Percentiles rank a stretch among this genome's conserved stretches.
These are phyloP conservation scores for Saccostrea echinata DNA, from an alignment of 1,140 invertebrate genomes.

Conservation along the genomic window DNA sequence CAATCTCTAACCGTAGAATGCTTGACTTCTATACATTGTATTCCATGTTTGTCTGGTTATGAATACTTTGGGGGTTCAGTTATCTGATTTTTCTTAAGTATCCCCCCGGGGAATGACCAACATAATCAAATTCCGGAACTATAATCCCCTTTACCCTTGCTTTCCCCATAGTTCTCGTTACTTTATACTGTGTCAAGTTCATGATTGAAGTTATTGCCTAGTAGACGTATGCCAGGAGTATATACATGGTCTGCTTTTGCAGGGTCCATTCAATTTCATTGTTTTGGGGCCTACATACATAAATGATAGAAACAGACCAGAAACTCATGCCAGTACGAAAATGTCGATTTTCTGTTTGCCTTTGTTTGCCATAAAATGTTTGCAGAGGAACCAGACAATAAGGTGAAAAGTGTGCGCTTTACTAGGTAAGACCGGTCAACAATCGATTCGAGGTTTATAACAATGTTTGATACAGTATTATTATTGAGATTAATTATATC, in stretches of 20 bases:
- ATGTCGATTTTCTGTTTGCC: constrained; percentile 22
- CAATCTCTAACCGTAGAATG: no score
- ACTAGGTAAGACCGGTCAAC: not conserved
- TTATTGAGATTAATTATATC: no score
- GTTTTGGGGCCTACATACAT: not conserved
- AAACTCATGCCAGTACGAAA: not conserved
- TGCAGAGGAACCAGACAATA: not conserved
- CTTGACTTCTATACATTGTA: no score
- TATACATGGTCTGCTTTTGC: not conserved
- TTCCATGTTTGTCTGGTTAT: not conserved
- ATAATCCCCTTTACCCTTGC: not conserved
- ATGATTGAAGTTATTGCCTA: constrained; percentile 18
- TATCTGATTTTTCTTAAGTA: constrained; percentile 32
- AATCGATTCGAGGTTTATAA: no score
- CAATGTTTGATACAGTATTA: no score
- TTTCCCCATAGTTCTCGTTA: not conserved
- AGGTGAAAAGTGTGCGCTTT: constrained; percentile 23
- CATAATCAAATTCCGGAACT: constrained; percentile 5
- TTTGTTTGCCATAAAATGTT: not conserved
- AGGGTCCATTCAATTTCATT: not conserved
- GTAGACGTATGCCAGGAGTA: not conserved
- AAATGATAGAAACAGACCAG: not conserved
- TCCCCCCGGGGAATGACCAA: not conserved
- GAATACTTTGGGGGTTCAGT: not conserved
- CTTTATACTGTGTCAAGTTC: not conserved